phyloP scores from a whole-genome alignment of 1,140 invertebrate genomes.

The Antheraea mylitta region DNA sequence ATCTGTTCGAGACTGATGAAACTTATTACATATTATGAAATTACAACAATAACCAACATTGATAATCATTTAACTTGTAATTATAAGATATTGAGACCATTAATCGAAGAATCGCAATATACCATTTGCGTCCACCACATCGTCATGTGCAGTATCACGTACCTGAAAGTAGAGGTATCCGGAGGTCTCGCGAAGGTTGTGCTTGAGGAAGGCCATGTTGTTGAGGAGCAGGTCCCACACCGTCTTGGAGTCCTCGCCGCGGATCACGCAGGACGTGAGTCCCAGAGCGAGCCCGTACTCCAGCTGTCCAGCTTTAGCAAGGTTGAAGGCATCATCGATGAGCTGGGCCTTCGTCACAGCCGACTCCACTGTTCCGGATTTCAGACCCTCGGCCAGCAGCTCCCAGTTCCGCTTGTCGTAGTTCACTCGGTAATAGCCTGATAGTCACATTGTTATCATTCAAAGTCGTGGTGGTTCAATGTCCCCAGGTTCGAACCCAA shows the following conservation, averaged over 20 bases:
- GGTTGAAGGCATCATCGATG: slow-evolving; percentile 90
- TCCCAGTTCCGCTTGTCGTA: slow-evolving; percentile 86
- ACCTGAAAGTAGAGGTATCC: slow-evolving; percentile 68
- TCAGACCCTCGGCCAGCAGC: slow-evolving; percentile 79
- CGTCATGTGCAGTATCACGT: too few species aligned
- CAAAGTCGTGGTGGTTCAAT: too few species aligned
- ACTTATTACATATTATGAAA: too few species aligned
- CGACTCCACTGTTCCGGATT: slow-evolving; percentile 41
- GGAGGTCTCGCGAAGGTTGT: slow-evolving; percentile 51
- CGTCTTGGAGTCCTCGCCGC: slow-evolving; percentile 79
- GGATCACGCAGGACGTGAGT: slow-evolving; percentile 81
- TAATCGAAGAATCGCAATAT: too few species aligned
- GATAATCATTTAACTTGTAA: too few species aligned
- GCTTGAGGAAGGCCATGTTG: slow-evolving; percentile 74
- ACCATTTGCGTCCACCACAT: too few species aligned
- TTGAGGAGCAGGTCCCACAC: slow-evolving; percentile 80
- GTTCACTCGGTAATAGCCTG: slow-evolving; percentile 87
- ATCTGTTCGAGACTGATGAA: too few species aligned
- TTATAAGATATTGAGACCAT: too few species aligned
- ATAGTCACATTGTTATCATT: too few species aligned
- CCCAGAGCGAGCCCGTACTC: slow-evolving; percentile 81
- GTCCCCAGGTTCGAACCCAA: too few species aligned
- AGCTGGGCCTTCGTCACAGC: slow-evolving; percentile 87
- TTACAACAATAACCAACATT: too few species aligned
- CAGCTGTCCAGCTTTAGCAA: slow-evolving; percentile 81